These are phyloP conservation scores for Lutjanus erythropterus DNA, from an alignment of 2,113 vertebrate genomes.

Conservation along the genomic window DNA sequence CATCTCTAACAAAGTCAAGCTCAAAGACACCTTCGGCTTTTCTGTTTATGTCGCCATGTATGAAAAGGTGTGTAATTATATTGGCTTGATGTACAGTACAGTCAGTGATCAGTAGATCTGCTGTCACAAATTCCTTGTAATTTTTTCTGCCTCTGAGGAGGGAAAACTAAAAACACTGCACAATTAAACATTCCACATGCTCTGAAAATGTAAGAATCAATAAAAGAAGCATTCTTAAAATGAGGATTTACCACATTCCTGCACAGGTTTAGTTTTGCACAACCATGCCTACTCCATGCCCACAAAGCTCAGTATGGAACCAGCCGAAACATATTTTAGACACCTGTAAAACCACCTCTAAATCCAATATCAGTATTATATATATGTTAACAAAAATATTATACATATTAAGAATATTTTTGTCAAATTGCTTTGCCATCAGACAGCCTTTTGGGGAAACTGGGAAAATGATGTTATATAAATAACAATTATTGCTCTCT, in stretches of 20 bases:
- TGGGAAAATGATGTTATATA: no score
- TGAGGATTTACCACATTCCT: no score
- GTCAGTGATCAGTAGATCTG: background rate
- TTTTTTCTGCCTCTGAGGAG: background rate
- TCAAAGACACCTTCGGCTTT: conserved; percentile 93
- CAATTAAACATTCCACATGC: background rate
- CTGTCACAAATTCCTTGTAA: background rate
- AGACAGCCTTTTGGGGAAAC: no score
- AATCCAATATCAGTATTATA: no score
- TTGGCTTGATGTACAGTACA: background rate
- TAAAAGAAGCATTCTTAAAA: no score
- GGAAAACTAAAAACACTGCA: background rate
- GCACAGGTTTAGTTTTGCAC: background rate
- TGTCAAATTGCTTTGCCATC: no score
- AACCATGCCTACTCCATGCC: background rate
- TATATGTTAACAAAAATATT: no score
- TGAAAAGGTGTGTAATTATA: conserved; percentile 88
- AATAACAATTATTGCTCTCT: no score
- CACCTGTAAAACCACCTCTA: no score
- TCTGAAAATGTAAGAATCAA: background rate
- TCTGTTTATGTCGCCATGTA: conserved; percentile 93
- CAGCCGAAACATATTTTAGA: no score
- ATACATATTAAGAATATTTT: no score
- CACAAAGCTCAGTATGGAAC: background rate
- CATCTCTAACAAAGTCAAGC: conserved; percentile 86